Percentiles rank a stretch among this genome's conserved stretches.
Evolutionary conservation across 2,113 vertebrate species (phyloP).

Genomic region (Plectropomus leopardus): DNA sequence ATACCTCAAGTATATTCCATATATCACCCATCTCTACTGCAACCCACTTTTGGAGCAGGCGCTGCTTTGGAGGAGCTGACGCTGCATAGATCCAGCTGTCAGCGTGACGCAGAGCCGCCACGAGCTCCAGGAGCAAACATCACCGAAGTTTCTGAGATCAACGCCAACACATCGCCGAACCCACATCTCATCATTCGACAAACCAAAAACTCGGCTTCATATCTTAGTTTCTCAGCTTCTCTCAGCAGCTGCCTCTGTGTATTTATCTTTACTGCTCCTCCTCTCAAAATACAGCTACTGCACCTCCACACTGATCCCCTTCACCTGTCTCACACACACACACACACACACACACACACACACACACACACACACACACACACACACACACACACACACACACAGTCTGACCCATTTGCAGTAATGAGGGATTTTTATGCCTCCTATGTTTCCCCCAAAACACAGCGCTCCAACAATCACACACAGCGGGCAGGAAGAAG

Average conservation of each 20-base stretch:
- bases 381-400: slow-evolving; percentile 11
- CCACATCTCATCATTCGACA: slow-evolving; percentile 14
- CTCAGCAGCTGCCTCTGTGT: slow-evolving; percentile 31
- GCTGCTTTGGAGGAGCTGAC: too few species aligned
- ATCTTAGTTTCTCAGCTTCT: slow-evolving; percentile 6
- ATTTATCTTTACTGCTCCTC: slow-evolving; percentile 5
- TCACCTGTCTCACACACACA: slow-evolving; percentile 21
- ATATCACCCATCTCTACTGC: too few species aligned
- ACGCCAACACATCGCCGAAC: not conserved
- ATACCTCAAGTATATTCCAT: too few species aligned
- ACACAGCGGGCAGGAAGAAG: slow-evolving; percentile 9
- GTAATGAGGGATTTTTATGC: slow-evolving; percentile 25
- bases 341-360: slow-evolving; percentile 4
- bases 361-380: slow-evolving; percentile 5
- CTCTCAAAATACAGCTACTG: not conserved
- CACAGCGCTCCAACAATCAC: slow-evolving; percentile 17
- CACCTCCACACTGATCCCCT: not conserved
- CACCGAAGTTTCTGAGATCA: too few species aligned
- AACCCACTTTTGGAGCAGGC: too few species aligned
- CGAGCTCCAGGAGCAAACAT: too few species aligned
- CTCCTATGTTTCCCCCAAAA: slow-evolving; percentile 15
- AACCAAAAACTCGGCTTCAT: not conserved
- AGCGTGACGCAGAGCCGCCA: too few species aligned
- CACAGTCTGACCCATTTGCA: slow-evolving; percentile 43
- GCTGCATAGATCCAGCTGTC: too few species aligned